Conservation (phyloP, 2,888 invertebrate species). For the Schrankia costaestrigalis region DNA sequence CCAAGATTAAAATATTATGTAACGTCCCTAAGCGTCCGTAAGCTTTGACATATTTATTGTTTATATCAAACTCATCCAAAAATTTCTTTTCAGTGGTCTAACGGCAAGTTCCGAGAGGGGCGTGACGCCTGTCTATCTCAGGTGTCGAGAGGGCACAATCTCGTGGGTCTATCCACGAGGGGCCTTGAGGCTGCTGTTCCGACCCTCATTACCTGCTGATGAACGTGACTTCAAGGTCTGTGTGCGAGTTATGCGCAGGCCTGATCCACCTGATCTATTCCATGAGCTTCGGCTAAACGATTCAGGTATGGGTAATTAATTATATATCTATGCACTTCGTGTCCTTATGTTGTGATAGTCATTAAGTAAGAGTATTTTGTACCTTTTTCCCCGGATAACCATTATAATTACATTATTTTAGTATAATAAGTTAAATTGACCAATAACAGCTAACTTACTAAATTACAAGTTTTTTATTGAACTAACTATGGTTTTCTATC, state of each 20-base stretch:
- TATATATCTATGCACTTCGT: too few species aligned
- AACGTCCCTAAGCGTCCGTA: too few species aligned
- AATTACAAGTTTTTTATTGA: too few species aligned
- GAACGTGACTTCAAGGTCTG: slow-evolving; percentile 86
- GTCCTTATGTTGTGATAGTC: too few species aligned
- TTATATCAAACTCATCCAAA: not conserved
- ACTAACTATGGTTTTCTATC: too few species aligned
- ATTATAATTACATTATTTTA: too few species aligned
- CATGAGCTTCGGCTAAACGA: slow-evolving; percentile 55
- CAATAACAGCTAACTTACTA: too few species aligned
- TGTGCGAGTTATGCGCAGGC: slow-evolving; percentile 79
- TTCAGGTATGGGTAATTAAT: slow-evolving; percentile 44
- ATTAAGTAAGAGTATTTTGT: too few species aligned
- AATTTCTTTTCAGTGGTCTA: slow-evolving; percentile 78
- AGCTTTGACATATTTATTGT: not conserved
- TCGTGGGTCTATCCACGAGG: slow-evolving; percentile 89
- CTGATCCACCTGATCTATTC: slow-evolving; percentile 82
- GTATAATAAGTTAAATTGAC: too few species aligned
- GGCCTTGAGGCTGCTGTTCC: slow-evolving; percentile 84
- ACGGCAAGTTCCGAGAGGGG: slow-evolving; percentile 77
- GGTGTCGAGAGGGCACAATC: slow-evolving; percentile 86
- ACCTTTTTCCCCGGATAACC: too few species aligned
- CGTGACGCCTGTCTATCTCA: slow-evolving; percentile 88
- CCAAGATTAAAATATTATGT: not conserved
- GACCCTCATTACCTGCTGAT: slow-evolving; percentile 80